Base-by-base conservation (phyloP, 2,113 vertebrate genomes). In the Apteryx owenii region DNA sequence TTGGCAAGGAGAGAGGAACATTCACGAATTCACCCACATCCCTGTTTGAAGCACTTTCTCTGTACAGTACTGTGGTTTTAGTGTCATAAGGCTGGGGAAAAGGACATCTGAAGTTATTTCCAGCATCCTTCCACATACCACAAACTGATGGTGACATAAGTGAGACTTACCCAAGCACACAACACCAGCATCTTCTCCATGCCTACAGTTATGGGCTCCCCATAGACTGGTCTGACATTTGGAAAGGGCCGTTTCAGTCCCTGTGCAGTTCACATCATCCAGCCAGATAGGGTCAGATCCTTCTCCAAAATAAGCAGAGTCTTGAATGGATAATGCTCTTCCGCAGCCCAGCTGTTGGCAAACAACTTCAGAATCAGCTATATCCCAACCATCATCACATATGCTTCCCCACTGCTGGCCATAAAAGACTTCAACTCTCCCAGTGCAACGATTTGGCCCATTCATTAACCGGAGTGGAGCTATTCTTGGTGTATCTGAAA, bases 401-500 rank as follows among this genome's bases (percentile, higher is more conserved):
- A 94, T 53, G 0, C 81, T 95, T 31, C 94, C 94, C 94, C 94
- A 95, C 36, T 85, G 53, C 28, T 90, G 84, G 15, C 88, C 89
- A 20, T 93, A 93, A 36, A 93, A 80, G 12, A 95, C 80, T 64
- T 96, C 95, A 48, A 96, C 91, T 76, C 95, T 93, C 19, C 95
- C 95, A 75, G 76, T 82, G 58, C 95, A 96, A 29, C 6, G 60
- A 44, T 62, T 83, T 7, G 72, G 68, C 25, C 93, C 91, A 7
- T 91, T 76, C 21, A 22, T 12, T 66, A 96, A 66, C 54, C 77
- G 44, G 48, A 95, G 64, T 9, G 93, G 89, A 64, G 71, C 60
- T 53, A 36, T 26, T 72, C 75, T 76, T 83, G 72, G 80, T 17
- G 10, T 53, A n/a, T 65, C 89, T 90, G 71, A 77, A 51, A 25